phyloP scores from a whole-genome alignment of 2,888 invertebrate genomes.

The Ennomos fuscantarius region DNA sequence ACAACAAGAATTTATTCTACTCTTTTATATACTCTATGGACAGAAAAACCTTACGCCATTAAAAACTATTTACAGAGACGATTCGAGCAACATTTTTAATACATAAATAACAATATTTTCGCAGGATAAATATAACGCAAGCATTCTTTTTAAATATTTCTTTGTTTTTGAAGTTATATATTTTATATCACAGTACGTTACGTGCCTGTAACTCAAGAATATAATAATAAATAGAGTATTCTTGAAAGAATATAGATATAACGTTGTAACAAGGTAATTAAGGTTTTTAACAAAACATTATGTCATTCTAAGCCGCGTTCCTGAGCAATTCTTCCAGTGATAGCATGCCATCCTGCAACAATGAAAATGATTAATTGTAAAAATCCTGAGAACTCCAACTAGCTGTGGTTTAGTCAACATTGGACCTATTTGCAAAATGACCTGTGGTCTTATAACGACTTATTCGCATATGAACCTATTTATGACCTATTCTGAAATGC shows the following conservation, averaged over 20 bases:
- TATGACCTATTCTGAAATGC: too few species aligned
- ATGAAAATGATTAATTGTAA: slow-evolving; percentile 18
- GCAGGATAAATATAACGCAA: slow-evolving; percentile 23
- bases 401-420: too few species aligned
- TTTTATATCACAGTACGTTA: slow-evolving; percentile 78
- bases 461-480: too few species aligned
- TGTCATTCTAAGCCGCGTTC: slow-evolving; percentile 65
- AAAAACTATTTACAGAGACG: slow-evolving; percentile 68
- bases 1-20: slow-evolving; percentile 28
- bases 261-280: slow-evolving; percentile 42
- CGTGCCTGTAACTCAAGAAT: slow-evolving; percentile 44
- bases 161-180: slow-evolving; percentile 30
- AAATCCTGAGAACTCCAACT: too few species aligned
- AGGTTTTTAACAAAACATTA: slow-evolving; percentile 42
- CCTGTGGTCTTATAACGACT: too few species aligned
- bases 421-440: too few species aligned
- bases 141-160: slow-evolving; percentile 31
- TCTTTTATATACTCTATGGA: slow-evolving; percentile 56
- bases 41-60: slow-evolving; percentile 62
- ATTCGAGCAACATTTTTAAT: slow-evolving; percentile 44
- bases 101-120: slow-evolving; percentile 23
- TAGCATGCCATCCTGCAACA: slow-evolving; percentile 84
- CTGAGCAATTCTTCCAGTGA: slow-evolving; percentile 84
- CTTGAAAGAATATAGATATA: slow-evolving; percentile 32
- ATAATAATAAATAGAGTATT: slow-evolving; percentile 50